Base-by-base conservation (phyloP, 2,888 invertebrate genomes). In the Digitonthophagus gazella region DNA sequence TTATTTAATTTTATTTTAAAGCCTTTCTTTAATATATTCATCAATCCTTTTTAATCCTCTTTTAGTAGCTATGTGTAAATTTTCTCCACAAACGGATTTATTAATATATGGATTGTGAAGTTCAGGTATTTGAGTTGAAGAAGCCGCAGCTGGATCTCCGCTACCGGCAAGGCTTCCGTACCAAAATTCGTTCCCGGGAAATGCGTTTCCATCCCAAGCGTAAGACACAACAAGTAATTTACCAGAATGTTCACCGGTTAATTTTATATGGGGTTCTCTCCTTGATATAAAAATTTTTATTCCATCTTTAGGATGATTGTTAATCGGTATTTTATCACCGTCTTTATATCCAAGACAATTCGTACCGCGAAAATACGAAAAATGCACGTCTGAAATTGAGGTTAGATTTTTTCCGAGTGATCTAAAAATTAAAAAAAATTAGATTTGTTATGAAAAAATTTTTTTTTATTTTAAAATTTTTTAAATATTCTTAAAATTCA, bases 161-260 rank as follows among this genome's bases (percentile, higher is more conserved):
- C 88, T 88, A 0, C 84, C 78, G 0, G 82, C 78, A 2, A 89
- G 75, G 67, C 83, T 85, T 15, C 86, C 86, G 2, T 80, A 75
- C 91, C 91, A 91, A 78, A 89, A 91, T 76, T 91, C 91, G 75
- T 91, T 91, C 58, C 91, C 91, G 0, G 91, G 91, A 69, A 90
- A 84, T 0, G 91, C 87, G 76, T 91, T 91, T 4, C 90, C 88
- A 77, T 91, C 91, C 89, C 91, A 90, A 0, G 91, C 89, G 76
- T 91, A 91, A 0, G 89, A 90, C 20, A 90, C 87, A 0, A 91
- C 86, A 14, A 91, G 80, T 4, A 85, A 76, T 78, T 85, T 84
- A 3, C 73, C 79, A 78, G 66, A 8, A 64, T 73, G 63, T 11
- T 77, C 71, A 58, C 80, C 74, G 58, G 77, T 72, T 15, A 82